phyloP scores from a whole-genome alignment of 2,797 vertebrate species.

The Eleutherodactylus coqui region DNA sequence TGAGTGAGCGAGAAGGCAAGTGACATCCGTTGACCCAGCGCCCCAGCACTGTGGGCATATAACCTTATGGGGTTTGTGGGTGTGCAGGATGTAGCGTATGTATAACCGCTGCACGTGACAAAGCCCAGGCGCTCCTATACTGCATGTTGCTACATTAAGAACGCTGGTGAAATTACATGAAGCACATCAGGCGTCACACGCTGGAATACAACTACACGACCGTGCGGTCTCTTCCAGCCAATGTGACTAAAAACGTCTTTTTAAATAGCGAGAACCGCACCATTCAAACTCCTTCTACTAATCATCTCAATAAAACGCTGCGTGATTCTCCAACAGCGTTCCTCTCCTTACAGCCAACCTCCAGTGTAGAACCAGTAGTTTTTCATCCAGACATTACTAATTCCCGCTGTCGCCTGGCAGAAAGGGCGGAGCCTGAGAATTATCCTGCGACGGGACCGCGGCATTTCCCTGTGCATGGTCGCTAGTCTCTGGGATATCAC shows the following conservation, averaged over 20 bases:
- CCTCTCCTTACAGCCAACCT: background rate
- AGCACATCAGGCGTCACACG: background rate
- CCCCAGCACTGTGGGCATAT: no score
- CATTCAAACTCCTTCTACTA: background rate
- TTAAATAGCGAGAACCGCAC: background rate
- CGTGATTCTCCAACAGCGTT: background rate
- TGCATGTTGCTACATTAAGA: background rate
- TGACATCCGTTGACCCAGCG: no score
- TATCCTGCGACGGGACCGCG: constrained; percentile 51
- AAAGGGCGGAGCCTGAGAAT: constrained; percentile 63
- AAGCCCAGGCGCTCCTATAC: background rate
- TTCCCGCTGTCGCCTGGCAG: constrained; percentile 13
- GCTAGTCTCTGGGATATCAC: constrained; percentile 56
- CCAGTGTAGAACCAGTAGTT: constrained; percentile 24
- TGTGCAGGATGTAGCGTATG: background rate
- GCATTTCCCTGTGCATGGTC: background rate
- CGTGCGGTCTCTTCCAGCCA: background rate
- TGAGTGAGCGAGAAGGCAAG: no score
- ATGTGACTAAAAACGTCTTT: background rate
- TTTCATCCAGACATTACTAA: background rate
- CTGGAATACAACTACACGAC: background rate
- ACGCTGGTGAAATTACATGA: background rate
- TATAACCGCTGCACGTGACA: background rate
- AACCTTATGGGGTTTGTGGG: no score
- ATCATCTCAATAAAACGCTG: background rate